phyloP scores from a whole-genome alignment of 2,888 invertebrate species.

The Chesias legatella region DNA sequence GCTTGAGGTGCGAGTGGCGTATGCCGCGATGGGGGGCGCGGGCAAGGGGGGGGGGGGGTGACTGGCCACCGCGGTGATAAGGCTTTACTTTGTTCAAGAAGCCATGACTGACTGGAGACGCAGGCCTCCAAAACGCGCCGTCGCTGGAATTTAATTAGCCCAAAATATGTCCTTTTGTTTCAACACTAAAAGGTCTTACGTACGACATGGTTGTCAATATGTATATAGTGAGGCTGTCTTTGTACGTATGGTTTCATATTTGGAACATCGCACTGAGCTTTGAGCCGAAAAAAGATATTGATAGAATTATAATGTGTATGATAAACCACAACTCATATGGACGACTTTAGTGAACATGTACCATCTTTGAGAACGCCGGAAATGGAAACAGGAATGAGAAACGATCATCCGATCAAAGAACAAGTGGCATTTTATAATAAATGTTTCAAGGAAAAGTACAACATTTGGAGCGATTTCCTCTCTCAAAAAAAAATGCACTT shows the following conservation, averaged over 20 bases:
- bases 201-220: constrained; percentile 49
- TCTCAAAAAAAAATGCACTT: too few relatives aligned
- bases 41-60: constrained; percentile 27
- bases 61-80: constrained; percentile 56
- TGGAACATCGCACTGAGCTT: constrained; percentile 1
- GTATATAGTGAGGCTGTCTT: constrained; percentile 4
- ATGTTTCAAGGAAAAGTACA: too few relatives aligned
- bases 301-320: too few relatives aligned
- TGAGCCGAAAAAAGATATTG: too few relatives aligned
- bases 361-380: not conserved
- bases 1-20: constrained; percentile 39
- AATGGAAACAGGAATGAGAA: not conserved
- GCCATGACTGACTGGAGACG: constrained; percentile 58
- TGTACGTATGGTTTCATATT: constrained; percentile 11
- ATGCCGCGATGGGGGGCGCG: constrained; percentile 21
- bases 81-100: constrained; percentile 65
- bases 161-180: constrained; percentile 66
- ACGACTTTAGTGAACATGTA: too few relatives aligned
- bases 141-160: constrained; percentile 73
- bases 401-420: not conserved
- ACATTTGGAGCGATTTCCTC: too few relatives aligned
- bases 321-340: too few relatives aligned
- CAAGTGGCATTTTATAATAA: too few relatives aligned
- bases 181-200: constrained; percentile 35
- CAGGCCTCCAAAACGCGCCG: constrained; percentile 50